These are phyloP conservation scores for Elanoides forficatus DNA, from an alignment of 2,113 vertebrate species.

Conservation along the genomic window DNA sequence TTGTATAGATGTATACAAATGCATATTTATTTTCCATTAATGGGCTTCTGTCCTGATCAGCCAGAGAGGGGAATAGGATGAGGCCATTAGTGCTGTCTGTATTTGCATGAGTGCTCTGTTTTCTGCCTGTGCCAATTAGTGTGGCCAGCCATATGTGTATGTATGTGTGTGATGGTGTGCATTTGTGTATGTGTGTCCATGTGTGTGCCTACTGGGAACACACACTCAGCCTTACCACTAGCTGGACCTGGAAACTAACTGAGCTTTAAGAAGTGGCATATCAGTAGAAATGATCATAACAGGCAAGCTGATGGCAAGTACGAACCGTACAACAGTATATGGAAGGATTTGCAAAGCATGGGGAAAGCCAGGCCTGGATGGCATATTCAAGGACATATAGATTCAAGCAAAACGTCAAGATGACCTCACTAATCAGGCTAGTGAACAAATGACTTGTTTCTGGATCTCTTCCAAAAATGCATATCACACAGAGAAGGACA, in stretches of 20 bases:
- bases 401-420: background rate
- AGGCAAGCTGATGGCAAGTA: background rate
- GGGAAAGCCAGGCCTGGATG: background rate
- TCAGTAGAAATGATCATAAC: background rate
- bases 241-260: background rate
- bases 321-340: background rate
- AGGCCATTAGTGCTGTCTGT: background rate
- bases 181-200: accelerated
- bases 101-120: background rate
- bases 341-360: background rate
- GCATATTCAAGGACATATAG: background rate
- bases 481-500: background rate
- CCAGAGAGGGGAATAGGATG: background rate
- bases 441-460: background rate
- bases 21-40: background rate
- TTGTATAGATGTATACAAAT: background rate
- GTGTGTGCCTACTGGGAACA: background rate
- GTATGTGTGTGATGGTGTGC: background rate
- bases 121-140: background rate
- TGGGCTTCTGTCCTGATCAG: background rate
- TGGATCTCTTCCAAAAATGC: background rate
- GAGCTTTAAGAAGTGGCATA: background rate
- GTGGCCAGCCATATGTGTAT: background rate
- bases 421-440: background rate
- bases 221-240: background rate